Percentiles rank a stretch among this genome's conserved stretches.
Conservation (phyloP, 2,797 vertebrate genomes). For the Phataginus tetradactyla region DNA sequence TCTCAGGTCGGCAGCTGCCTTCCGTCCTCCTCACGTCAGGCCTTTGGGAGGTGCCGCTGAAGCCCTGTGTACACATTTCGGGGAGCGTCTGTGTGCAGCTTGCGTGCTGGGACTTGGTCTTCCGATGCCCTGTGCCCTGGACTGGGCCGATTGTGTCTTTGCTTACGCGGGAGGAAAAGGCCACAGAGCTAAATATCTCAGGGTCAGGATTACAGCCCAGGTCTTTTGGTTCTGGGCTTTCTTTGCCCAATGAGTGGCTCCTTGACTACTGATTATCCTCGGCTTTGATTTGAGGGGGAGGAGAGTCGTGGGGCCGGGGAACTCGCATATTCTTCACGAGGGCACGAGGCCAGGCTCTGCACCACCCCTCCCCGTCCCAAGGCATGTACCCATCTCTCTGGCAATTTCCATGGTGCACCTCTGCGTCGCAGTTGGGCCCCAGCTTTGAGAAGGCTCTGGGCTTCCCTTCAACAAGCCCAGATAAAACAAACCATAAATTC, state of each 20-base stretch:
- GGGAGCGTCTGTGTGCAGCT: background rate
- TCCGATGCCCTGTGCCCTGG: accelerated
- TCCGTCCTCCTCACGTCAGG: background rate
- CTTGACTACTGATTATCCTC: background rate
- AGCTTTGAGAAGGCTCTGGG: background rate
- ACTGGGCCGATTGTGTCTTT: too few relatives aligned
- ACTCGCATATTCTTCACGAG: background rate
- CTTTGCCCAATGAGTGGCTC: background rate
- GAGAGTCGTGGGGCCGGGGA: background rate
- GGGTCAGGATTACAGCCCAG: background rate
- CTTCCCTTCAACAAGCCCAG: background rate
- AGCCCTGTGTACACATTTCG: accelerated
- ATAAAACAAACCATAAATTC: background rate
- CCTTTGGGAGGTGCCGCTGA: background rate
- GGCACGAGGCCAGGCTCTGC: accelerated
- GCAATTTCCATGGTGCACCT: background rate
- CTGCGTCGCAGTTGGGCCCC: background rate
- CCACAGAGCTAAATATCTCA: background rate
- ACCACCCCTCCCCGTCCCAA: too few relatives aligned
- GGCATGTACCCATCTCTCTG: background rate
- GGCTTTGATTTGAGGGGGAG: background rate
- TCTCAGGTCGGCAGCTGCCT: background rate
- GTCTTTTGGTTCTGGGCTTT: background rate
- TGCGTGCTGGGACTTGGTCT: background rate
- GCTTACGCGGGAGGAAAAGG: background rate